Evolutionary conservation across 2,113 vertebrate species (phyloP).

Genomic region (Platysternon megacephalum): DNA sequence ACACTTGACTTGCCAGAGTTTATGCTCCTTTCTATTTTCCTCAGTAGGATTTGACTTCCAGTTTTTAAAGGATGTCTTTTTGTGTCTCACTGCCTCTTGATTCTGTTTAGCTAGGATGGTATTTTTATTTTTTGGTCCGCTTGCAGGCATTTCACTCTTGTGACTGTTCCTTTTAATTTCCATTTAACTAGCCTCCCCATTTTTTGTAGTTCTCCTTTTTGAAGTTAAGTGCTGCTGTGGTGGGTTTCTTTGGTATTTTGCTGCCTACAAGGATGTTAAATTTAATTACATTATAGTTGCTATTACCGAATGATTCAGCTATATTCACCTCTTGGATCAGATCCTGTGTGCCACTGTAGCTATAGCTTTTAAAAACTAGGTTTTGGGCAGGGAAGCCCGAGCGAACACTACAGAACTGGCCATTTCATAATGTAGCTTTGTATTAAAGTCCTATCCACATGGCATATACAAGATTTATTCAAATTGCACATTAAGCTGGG

Average conservation of each 20-base stretch:
- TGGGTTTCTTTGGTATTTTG: not conserved
- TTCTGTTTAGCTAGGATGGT: not conserved
- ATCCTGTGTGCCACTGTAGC: not conserved
- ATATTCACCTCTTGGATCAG: not conserved
- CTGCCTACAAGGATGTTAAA: not conserved
- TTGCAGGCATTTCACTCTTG: not conserved
- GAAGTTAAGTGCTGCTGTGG: not conserved
- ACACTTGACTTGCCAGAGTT: not conserved
- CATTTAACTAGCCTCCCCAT: not conserved
- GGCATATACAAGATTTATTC: not conserved
- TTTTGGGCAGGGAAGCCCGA: not conserved
- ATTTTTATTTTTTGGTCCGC: not conserved
- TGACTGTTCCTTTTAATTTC: not conserved
- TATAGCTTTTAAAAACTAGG: not conserved
- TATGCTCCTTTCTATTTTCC: no score
- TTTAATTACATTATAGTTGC: not conserved
- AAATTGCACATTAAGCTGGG: no score
- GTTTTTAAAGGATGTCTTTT: no score
- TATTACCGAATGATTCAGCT: not conserved
- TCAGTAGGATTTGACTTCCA: no score
- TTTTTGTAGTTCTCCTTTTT: not conserved
- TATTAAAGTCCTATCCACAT: rapidly evolving
- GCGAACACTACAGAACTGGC: rapidly evolving
- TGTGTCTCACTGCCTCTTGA: not conserved
- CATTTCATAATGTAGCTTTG: not conserved